Conservation (phyloP, 1,140 invertebrate genomes). For the Mya arenaria region DNA sequence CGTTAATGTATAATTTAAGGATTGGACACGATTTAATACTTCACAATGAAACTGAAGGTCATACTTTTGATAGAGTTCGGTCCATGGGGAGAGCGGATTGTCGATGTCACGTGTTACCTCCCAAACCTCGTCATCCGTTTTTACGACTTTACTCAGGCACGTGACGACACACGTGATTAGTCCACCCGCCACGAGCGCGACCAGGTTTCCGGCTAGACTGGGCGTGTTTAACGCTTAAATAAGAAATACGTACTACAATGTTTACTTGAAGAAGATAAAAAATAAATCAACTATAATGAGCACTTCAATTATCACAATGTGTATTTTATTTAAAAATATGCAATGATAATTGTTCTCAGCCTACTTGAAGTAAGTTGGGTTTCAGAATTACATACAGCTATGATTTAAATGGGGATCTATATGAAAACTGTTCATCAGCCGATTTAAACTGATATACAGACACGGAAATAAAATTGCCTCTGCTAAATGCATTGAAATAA, state of each 20-base stretch:
- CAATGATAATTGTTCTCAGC: not conserved
- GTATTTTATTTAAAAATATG: not conserved
- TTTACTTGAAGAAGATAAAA: not conserved
- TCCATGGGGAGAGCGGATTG: slow-evolving; percentile 81
- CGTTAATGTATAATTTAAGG: not conserved
- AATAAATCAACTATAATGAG: not conserved
- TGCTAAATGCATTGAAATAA: too few relatives aligned
- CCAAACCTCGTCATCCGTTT: slow-evolving; percentile 73
- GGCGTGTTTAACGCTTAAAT: slow-evolving; percentile 69
- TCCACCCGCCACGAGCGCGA: slow-evolving; percentile 77
- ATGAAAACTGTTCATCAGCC: too few relatives aligned
- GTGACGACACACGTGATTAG: slow-evolving; percentile 75
- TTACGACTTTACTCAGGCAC: slow-evolving; percentile 63
- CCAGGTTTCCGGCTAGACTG: slow-evolving; percentile 81
- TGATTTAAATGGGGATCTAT: too few relatives aligned
- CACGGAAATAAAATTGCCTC: too few relatives aligned
- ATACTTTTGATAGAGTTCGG: slow-evolving; percentile 79
- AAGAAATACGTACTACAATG: not conserved
- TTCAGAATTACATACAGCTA: not conserved
- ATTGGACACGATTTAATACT: not conserved
- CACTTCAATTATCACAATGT: not conserved
- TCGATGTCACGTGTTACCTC: slow-evolving; percentile 82
- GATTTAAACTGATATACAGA: too few relatives aligned
- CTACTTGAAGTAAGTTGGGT: not conserved
- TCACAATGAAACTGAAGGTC: not conserved